These are phyloP conservation scores for Beaufortia kweichowensis DNA, from an alignment of 2,113 vertebrate species.

Conservation along the genomic window DNA sequence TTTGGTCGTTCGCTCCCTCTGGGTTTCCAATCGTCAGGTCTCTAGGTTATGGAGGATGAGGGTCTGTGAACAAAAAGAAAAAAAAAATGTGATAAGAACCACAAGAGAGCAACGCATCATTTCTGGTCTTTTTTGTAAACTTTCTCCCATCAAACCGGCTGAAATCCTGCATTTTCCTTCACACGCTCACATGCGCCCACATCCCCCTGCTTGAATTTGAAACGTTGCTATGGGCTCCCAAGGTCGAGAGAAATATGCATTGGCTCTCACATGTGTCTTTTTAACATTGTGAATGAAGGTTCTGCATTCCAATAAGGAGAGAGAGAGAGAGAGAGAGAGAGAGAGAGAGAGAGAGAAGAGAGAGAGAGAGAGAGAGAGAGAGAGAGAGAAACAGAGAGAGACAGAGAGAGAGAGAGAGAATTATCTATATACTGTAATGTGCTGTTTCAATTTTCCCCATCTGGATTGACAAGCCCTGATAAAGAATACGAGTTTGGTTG, in stretches of 20 bases:
- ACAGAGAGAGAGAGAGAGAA: slow-evolving; percentile 27
- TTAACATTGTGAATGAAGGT: slow-evolving; percentile 50
- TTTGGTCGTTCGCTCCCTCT: slow-evolving; percentile 45
- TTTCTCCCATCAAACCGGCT: slow-evolving; percentile 34
- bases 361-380: slow-evolving; percentile 13
- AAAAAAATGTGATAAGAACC: slow-evolving; percentile 52
- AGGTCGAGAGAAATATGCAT: slow-evolving; percentile 59
- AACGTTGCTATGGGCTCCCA: slow-evolving; percentile 65
- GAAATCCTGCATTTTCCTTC: slow-evolving; percentile 20
- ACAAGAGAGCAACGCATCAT: slow-evolving; percentile 39
- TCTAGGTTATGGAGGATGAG: slow-evolving; percentile 63
- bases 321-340: background rate
- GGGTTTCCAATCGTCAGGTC: slow-evolving; percentile 65
- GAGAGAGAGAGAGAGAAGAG: slow-evolving; percentile 22
- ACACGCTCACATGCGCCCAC: no score
- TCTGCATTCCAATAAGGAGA: slow-evolving; percentile 33
- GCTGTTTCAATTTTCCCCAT: slow-evolving; percentile 15
- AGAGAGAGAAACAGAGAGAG: no score
- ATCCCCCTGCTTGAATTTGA: slow-evolving; percentile 56
- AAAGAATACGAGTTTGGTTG: slow-evolving; percentile 31
- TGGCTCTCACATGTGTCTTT: slow-evolving; percentile 51
- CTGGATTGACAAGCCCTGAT: slow-evolving; percentile 25
- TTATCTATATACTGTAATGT: slow-evolving; percentile 36
- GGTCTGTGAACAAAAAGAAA: slow-evolving; percentile 68
- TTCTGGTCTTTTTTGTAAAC: slow-evolving; percentile 42